These are phyloP conservation scores for Sylvicola cinctus DNA, from an alignment of 2,888 invertebrate genomes.

Conservation along the genomic window DNA sequence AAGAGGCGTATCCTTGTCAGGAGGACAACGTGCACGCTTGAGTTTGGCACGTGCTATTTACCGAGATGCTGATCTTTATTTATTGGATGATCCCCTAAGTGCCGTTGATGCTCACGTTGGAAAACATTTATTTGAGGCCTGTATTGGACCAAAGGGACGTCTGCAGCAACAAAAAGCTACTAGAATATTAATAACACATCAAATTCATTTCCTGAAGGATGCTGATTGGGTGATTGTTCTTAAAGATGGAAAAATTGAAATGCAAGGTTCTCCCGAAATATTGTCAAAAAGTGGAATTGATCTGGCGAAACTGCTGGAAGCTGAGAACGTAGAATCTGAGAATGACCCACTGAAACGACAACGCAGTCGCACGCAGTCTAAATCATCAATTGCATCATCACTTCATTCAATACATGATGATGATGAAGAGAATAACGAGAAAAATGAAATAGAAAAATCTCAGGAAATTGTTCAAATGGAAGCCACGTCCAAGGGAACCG, in stretches of 20 bases:
- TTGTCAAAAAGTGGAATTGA: constrained; percentile 27
- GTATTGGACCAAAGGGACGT: constrained; percentile 30
- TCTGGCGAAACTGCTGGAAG: constrained; percentile 28
- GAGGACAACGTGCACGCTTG: constrained; percentile 48
- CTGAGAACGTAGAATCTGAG: constrained; percentile 21
- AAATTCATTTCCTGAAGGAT: constrained; percentile 41
- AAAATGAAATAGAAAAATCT: constrained; percentile 10
- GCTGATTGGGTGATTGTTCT: constrained; percentile 35
- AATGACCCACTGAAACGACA: constrained; percentile 11
- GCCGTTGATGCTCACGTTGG: constrained; percentile 55
- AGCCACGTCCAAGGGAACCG: constrained; percentile 23
- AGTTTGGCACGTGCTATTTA: constrained; percentile 12
- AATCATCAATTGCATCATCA: constrained; percentile 5
- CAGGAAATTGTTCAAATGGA: constrained; percentile 16
- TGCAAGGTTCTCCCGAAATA: constrained; percentile 26
- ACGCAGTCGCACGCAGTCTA: constrained; percentile 6
- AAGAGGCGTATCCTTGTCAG: constrained; percentile 36
- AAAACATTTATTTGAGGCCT: constrained; percentile 45
- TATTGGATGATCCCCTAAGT: constrained; percentile 54
- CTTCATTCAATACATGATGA: neutral
- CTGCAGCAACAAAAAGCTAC: constrained; percentile 31
- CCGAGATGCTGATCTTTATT: constrained; percentile 43
- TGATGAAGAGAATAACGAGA: neutral
- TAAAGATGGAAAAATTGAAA: constrained; percentile 29
- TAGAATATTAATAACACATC: constrained; percentile 54